These are phyloP conservation scores for Diceros bicornis DNA, from an alignment of 2,797 vertebrate species.

Conservation along the genomic window DNA sequence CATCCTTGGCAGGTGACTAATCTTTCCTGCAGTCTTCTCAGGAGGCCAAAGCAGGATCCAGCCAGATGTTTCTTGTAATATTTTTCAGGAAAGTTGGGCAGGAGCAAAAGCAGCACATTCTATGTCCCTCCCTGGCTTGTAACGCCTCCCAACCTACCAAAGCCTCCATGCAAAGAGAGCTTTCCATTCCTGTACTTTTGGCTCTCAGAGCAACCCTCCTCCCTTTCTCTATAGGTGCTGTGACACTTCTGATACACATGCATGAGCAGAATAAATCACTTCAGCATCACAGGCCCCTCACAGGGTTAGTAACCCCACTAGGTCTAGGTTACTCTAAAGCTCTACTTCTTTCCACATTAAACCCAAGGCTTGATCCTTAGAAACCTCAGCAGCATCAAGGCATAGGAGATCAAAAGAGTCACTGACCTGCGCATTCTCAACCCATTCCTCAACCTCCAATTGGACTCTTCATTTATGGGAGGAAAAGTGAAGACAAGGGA, in stretches of 20 bases:
- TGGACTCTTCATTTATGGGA: neutral
- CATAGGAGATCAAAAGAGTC: neutral
- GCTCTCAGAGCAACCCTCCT: neutral
- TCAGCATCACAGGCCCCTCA: neutral
- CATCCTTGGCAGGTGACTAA: neutral
- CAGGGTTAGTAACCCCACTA: neutral
- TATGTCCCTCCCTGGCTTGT: neutral
- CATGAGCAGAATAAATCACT: neutral
- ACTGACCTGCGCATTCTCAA: neutral
- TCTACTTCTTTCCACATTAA: neutral
- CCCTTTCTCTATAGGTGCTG: neutral
- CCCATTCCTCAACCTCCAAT: neutral
- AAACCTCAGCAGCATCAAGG: conserved; percentile 5
- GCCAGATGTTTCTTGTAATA: neutral
- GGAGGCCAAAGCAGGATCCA: neutral
- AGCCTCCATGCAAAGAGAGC: neutral
- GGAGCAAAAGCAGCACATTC: conserved; percentile 42
- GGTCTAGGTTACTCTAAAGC: neutral
- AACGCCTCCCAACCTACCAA: neutral
- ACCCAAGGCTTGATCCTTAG: neutral
- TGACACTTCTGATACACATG: neutral
- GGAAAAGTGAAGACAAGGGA: neutral
- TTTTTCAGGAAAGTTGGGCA: conserved; percentile 44
- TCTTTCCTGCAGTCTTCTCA: neutral
- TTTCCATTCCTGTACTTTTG: neutral